phyloP scores from a whole-genome alignment of 2,113 vertebrate genomes.

The Serilophus lunatus region DNA sequence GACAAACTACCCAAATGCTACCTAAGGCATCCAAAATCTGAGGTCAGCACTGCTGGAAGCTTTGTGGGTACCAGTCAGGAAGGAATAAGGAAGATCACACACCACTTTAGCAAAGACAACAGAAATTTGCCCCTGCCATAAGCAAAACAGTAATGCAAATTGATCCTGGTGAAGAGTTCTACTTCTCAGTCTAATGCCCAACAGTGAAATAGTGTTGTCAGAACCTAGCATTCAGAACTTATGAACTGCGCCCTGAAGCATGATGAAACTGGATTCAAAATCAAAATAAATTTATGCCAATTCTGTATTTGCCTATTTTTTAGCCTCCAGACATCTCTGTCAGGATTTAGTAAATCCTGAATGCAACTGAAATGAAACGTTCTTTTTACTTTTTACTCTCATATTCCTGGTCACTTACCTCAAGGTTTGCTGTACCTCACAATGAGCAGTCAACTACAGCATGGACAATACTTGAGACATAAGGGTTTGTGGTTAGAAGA shows the following conservation, averaged over 20 bases:
- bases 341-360: background rate
- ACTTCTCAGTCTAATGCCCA: background rate
- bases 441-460: background rate
- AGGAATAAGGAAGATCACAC: background rate
- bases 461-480: fast-evolving
- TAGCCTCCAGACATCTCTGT: background rate
- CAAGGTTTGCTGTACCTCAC: background rate
- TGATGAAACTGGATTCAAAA: background rate
- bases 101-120: background rate
- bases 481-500: background rate
- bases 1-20: background rate
- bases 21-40: background rate
- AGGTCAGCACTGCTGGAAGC: background rate
- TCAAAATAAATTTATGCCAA: background rate
- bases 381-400: background rate
- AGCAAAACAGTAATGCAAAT: background rate
- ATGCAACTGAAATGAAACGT: background rate
- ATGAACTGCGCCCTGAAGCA: background rate
- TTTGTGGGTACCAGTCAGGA: background rate
- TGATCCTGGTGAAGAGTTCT: background rate
- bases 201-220: background rate
- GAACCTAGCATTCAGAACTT: background rate
- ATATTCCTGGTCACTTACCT: background rate
- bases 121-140: background rate
- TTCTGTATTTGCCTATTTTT: background rate